Percentiles rank a stretch among this genome's conserved stretches.
Evolutionary conservation across 2,797 vertebrate genomes (phyloP).

Genomic region (Lacerta viridis): DNA sequence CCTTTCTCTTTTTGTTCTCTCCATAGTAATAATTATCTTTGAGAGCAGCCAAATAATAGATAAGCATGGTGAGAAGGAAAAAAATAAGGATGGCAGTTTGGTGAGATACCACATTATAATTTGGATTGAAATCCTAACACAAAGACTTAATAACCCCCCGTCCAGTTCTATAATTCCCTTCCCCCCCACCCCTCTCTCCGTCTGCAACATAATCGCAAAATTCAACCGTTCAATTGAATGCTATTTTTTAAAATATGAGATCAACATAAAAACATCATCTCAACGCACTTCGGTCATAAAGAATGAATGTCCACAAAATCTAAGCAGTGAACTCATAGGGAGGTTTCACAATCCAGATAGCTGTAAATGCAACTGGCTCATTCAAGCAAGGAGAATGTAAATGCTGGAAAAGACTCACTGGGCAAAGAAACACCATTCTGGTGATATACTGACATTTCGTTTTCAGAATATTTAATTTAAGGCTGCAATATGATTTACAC

Average conservation of each 20-base stretch:
- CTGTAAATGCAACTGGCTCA: constrained; percentile 21
- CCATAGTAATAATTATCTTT: no score
- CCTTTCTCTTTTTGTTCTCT: no score
- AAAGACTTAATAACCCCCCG: background rate
- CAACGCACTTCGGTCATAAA: background rate
- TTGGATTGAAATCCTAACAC: background rate
- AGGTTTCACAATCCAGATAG: background rate
- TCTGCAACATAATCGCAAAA: background rate
- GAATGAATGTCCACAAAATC: constrained; percentile 20
- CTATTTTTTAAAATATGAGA: background rate
- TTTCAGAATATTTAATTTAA: background rate
- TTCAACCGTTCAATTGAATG: background rate
- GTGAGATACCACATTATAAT: background rate
- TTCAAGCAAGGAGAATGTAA: constrained; percentile 26
- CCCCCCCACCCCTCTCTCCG: background rate
- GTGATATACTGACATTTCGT: background rate
- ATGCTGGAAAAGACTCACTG: background rate
- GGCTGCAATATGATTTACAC: background rate
- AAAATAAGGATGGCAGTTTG: no score
- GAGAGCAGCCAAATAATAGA: no score
- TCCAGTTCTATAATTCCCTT: background rate
- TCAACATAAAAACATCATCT: background rate
- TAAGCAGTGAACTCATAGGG: constrained; percentile 16
- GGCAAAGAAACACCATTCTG: background rate
- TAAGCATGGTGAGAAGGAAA: no score